Conservation (phyloP, 2,113 vertebrate species). For the Gnathonemus longibarbis region DNA sequence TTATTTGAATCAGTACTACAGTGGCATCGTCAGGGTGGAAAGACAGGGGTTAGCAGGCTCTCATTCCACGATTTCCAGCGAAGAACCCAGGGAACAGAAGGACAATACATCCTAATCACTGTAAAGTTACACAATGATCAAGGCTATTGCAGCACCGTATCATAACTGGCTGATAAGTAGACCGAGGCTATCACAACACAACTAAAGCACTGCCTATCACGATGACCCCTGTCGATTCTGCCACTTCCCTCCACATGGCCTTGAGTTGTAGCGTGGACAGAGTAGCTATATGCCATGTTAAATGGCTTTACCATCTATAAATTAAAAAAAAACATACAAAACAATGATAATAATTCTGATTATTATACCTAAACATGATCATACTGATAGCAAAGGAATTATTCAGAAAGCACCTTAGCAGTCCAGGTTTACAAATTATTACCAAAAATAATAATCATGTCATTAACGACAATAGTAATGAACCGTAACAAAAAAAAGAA, state of each 20-base stretch:
- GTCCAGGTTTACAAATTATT: conserved; percentile 53
- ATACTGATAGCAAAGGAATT: conserved; percentile 64
- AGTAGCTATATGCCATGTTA: conserved; percentile 45
- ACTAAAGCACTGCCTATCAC: neutral
- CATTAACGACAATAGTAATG: conserved; percentile 54
- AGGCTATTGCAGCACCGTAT: neutral
- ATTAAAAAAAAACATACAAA: conserved; percentile 83
- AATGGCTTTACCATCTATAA: conserved; percentile 99
- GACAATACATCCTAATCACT: conserved; percentile 1
- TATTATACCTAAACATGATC: conserved; percentile 65
- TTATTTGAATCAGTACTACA: conserved; percentile 63
- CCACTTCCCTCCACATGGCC: conserved; percentile 26
- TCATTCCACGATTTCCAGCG: neutral
- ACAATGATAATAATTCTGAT: conserved; percentile 82
- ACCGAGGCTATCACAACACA: neutral
- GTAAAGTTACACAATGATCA: neutral
- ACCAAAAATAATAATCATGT: conserved; percentile 59
- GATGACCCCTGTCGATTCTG: conserved; percentile 20
- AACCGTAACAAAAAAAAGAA: conserved; percentile 71
- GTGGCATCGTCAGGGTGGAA: conserved; percentile 50
- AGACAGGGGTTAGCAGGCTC: conserved; percentile 14
- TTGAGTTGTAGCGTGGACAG: conserved; percentile 38
- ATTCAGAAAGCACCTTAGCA: conserved; percentile 58
- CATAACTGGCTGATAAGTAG: neutral
- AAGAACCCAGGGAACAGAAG: neutral